phyloP scores from a whole-genome alignment of 2,113 vertebrate genomes.

The Podarcis raffonei region DNA sequence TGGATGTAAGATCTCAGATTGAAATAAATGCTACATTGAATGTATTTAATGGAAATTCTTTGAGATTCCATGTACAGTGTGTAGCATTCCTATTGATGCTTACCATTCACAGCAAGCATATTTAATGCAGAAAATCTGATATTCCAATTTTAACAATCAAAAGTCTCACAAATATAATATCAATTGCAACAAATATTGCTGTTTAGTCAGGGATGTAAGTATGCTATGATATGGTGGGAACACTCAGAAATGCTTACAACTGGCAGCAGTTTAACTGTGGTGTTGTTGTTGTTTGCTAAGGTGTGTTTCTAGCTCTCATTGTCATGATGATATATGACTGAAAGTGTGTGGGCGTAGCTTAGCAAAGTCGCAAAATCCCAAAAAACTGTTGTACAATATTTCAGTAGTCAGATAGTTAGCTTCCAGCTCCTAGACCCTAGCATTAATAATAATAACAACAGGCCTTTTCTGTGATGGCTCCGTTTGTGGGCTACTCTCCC shows the following conservation, averaged over 20 bases:
- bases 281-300: neutral
- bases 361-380: neutral
- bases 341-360: neutral
- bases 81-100: neutral
- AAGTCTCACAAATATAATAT: neutral
- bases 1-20: constrained; percentile 6
- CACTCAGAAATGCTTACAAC: too few relatives aligned
- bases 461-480: too few relatives aligned
- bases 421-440: neutral
- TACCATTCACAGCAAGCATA: neutral
- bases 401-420: neutral
- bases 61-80: neutral
- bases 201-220: neutral
- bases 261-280: neutral
- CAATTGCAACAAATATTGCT: neutral
- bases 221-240: neutral
- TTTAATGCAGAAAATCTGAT: neutral
- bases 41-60: constrained; percentile 23
- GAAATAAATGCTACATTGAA: constrained; percentile 13
- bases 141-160: neutral
- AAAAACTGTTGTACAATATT: neutral
- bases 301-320: too few relatives aligned
- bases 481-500: too few relatives aligned
- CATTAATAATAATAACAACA: neutral
- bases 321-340: neutral